These are phyloP conservation scores for Mongoloraphidia duomilia DNA, from an alignment of 2,888 invertebrate species.

Conservation along the genomic window DNA sequence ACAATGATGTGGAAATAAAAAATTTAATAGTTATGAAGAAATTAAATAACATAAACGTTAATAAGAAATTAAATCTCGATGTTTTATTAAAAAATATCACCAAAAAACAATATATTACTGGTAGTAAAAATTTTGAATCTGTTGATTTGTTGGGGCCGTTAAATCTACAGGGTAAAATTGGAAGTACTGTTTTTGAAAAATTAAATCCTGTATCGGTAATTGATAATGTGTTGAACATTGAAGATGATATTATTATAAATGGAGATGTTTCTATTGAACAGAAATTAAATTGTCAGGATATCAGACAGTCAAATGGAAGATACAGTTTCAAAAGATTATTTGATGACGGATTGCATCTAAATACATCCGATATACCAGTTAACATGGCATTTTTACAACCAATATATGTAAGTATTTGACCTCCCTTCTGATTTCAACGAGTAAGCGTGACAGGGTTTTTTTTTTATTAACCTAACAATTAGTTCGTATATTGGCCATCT, in stretches of 20 bases:
- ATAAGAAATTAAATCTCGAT: conserved; percentile 27
- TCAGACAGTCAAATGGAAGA: conserved; percentile 17
- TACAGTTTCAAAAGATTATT: conserved; percentile 24
- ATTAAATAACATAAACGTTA: conserved; percentile 33
- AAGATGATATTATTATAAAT: conserved; percentile 29
- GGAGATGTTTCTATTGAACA: conserved; percentile 33
- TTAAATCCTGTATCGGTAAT: conserved; percentile 33
- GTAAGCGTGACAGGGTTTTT: too few relatives aligned
- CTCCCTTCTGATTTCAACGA: too few relatives aligned
- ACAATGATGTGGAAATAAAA: conserved; percentile 25
- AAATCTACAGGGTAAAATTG: conserved; percentile 29
- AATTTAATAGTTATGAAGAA: conserved; percentile 27
- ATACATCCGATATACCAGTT: conserved; percentile 23
- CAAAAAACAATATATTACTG: conserved; percentile 30
- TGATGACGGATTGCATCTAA: conserved; percentile 24
- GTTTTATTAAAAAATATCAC: conserved; percentile 28
- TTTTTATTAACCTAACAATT: background rate
- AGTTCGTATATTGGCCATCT: background rate
- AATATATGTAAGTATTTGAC: conserved; percentile 22
- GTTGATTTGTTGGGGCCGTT: conserved; percentile 32
- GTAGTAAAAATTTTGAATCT: conserved; percentile 30
- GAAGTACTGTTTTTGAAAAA: conserved; percentile 27
- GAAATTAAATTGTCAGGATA: conserved; percentile 24
- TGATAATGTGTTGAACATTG: conserved; percentile 27
- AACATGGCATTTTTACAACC: conserved; percentile 25